These are phyloP conservation scores for Steromphala cineraria DNA, from an alignment of 2,888 invertebrate species.

Conservation along the genomic window DNA sequence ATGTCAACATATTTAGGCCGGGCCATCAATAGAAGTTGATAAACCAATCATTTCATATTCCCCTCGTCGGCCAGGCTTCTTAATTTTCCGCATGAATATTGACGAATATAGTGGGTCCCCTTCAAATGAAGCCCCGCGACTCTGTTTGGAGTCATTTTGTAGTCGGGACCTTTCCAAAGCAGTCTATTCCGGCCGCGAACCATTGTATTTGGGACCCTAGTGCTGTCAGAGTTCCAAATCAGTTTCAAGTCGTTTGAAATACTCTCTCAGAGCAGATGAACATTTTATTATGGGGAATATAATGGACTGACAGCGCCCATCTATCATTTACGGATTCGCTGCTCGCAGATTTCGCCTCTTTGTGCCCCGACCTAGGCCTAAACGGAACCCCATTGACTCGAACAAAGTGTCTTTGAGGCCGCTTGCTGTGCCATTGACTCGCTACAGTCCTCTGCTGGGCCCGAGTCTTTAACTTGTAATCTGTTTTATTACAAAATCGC, in stretches of 20 bases:
- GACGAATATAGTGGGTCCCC: neutral
- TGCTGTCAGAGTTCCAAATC: conserved; percentile 13
- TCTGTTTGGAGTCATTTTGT: neutral
- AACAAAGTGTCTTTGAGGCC: neutral
- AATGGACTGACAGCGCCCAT: conserved; percentile 20
- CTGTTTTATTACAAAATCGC: conserved; percentile 19
- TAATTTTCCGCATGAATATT: conserved; percentile 17
- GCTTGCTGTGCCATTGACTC: neutral
- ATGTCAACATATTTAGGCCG: conserved; percentile 11
- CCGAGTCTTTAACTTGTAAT: conserved; percentile 13
- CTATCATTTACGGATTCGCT: conserved; percentile 24
- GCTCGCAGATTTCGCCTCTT: neutral
- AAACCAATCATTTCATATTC: conserved; percentile 20
- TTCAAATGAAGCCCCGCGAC: conserved; percentile 10
- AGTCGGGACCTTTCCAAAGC: neutral
- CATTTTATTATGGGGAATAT: conserved; percentile 22
- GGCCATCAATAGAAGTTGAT: conserved; percentile 8
- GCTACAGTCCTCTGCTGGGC: neutral
- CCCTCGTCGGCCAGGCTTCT: neutral
- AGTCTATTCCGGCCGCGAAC: conserved; percentile 9
- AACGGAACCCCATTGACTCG: neutral
- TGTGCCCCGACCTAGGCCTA: neutral
- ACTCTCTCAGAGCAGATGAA: conserved; percentile 13
- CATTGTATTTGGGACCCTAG: neutral
- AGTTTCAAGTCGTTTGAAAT: conserved; percentile 21